Evolutionary conservation across 2,888 invertebrate genomes (phyloP), one percentile per base, ranked within the genome.

Genomic region (Epirrita christyi): DNA sequence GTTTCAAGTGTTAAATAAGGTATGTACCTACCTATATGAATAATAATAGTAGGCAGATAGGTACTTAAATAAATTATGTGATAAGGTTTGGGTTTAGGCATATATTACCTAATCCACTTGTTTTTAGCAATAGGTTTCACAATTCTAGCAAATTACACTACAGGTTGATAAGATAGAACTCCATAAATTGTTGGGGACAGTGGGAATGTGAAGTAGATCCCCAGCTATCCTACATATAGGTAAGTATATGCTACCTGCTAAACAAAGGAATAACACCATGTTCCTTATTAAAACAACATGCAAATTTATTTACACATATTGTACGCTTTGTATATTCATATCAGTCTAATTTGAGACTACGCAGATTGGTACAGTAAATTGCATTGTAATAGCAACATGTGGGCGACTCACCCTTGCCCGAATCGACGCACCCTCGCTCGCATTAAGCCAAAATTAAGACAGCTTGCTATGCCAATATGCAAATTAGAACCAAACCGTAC

Each of bases 391-490:
- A 82, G 78, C 81, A 77, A 80, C 86, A 87, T 84, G 82, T 85
- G 85, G 80, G 82, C 75, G 75, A 77, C 78, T 63, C 68, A 64
- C 71, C 69, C 69, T 63, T 58, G 60, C 34, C 58, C 46, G 50
- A 64, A 63, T 64, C 64, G 61, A 51, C 59, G 70, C 70, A 76
- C 70, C 77, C 75, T 68, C 61, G 66, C 70, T 75, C 83, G 78
- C 78, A 83, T 88, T 87, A 87, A 80, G 76, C 64, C 73, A 68
- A 88, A 90, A 91, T 90, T 89, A 90, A 90, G 91, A 89, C 86
- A 86, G 86, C 85, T 85, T 85, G 85, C 81, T 78, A 79, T 77
- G 77, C 85, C 83, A 85, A 86, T 88, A 91, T 91, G 91, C 89
- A 89, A 90, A 90, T 88, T 73, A 44, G 64, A 55, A 64, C 65